Evolutionary conservation across 2,888 invertebrate species (phyloP), one percentile per base, ranked within the genome.

Genomic region (Leptinotarsa tumamoca): DNA sequence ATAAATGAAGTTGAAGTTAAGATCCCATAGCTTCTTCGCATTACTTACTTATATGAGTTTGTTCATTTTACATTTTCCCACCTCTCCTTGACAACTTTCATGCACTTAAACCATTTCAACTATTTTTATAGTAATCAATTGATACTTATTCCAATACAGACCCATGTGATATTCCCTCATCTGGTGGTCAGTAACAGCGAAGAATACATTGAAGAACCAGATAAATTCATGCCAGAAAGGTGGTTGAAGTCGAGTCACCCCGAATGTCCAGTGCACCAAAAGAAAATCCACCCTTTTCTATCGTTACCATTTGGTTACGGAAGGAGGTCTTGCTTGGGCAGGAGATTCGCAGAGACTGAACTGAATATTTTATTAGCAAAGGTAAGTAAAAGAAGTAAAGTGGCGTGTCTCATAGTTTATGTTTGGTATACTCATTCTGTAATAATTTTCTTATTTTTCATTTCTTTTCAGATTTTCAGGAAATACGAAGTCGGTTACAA

Each of bases 321-420:
- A 1, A 90, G 94, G 74, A 90, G 95, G 80, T 94, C 94, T 90
- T 95, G 95, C 87, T 90, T 95, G 83, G 95, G 95, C 68, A 92
- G 94, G 82, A 90, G 95, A 84, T 95, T 95, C 87, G 95, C 95
- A 21, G 95, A 95, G 89, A 93, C 93, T 69, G 95, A 95, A 88
- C 88, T 95, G 82, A 93, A 94, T 83, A 92, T 94, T 79, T 87
- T 94, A 82, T 86, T 94, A 67, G 92, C 94, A n/a, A 94, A 94
- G 91, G 94, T 94, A 80, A 61, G 63, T 13, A 33, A 23, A 4
- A 23, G 23, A 58, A 58, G 10, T 3, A 3, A 52, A 52, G 43
- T 10, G 10, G 0, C 13, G 43, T 43, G 3, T 43, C 10, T 43
- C 43, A 0, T 10, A 17, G 17, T 17, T 52, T 52, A 5, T 17